phyloP scores from a whole-genome alignment of 2,113 vertebrate genomes.

The Murina feae region DNA sequence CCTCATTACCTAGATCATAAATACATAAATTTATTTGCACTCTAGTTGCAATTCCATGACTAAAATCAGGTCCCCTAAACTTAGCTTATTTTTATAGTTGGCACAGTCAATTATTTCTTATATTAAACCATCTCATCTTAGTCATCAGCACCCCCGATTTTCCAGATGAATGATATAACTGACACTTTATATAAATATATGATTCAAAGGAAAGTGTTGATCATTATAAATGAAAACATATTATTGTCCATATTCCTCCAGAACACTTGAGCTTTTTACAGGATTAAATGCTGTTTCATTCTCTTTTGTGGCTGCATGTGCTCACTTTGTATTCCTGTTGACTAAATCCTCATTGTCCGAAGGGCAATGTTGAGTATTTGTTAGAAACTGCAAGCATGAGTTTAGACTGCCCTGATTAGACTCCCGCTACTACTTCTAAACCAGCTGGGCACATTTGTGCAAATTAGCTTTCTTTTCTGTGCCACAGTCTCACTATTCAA shows the following conservation, averaged over 20 bases:
- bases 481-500: background rate
- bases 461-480: background rate
- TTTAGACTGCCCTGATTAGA: background rate
- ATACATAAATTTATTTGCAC: background rate
- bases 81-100: background rate
- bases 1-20: background rate
- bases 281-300: background rate
- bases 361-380: background rate
- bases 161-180: background rate
- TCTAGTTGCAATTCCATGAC: background rate
- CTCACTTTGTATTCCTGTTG: background rate
- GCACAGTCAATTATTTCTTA: background rate
- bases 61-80: fast-evolving
- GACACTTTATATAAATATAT: background rate
- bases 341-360: background rate
- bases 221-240: background rate
- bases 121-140: background rate
- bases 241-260: background rate
- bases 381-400: background rate
- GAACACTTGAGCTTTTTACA: background rate
- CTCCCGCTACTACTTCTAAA: background rate
- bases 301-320: background rate
- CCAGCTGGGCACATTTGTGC: background rate
- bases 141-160: background rate
- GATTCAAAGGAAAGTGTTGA: background rate